phyloP scores from a whole-genome alignment of 2,113 vertebrate genomes.

The Guaruba guarouba region DNA sequence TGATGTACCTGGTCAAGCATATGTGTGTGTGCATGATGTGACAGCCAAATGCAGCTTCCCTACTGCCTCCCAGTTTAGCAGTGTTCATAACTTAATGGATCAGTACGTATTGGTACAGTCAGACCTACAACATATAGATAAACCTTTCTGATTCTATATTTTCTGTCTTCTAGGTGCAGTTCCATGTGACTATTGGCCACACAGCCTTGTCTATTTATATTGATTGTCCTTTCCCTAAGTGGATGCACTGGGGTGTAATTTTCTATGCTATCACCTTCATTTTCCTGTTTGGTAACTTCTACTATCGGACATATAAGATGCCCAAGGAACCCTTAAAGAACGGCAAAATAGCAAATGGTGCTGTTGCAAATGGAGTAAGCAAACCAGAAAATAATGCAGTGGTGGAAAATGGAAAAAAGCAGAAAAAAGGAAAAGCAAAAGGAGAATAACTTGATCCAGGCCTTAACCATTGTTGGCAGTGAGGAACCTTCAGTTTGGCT shows the following conservation, averaged over 20 bases:
- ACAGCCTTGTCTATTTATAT: constrained; percentile 96
- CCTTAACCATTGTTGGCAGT: constrained; percentile 74
- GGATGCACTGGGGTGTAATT: constrained; percentile 99
- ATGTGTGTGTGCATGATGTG: neutral
- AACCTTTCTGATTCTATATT: neutral
- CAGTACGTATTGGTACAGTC: neutral
- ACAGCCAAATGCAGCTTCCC: neutral
- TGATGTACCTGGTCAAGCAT: neutral
- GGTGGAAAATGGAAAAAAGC: constrained; percentile 85
- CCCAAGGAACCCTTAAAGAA: constrained; percentile 83
- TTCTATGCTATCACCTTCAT: constrained; percentile 97
- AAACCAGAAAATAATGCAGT: constrained; percentile 81
- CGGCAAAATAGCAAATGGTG: constrained; percentile 84
- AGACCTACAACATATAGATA: neutral
- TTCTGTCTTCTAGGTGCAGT: constrained; percentile 86
- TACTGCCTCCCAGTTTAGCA: neutral
- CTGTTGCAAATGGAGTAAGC: constrained; percentile 78
- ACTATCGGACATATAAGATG: constrained; percentile 93
- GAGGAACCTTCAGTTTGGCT: constrained; percentile 67
- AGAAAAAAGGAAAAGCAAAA: constrained; percentile 93
- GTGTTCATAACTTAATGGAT: neutral
- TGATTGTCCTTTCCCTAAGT: constrained; percentile 98
- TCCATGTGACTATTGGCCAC: constrained; percentile 97
- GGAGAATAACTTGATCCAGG: constrained; percentile 84
- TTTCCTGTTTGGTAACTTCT: constrained; percentile 96